These are phyloP conservation scores for Tipula helvola DNA, from an alignment of 2,888 invertebrate genomes.

Conservation along the genomic window DNA sequence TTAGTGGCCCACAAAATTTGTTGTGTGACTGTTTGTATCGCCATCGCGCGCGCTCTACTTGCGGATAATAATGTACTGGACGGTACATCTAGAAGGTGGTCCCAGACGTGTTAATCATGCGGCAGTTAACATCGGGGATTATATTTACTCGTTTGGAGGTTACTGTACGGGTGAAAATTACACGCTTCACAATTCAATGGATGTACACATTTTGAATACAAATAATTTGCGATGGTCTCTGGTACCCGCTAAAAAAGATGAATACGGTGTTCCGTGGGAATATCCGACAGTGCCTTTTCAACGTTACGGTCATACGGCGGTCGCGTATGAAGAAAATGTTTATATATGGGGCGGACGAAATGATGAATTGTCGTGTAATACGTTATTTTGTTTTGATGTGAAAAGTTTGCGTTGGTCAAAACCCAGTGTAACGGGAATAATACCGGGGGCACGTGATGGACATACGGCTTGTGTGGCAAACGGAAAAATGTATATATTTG, in stretches of 20 bases:
- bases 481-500: slow-evolving; percentile 77
- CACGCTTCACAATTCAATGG: slow-evolving; percentile 62
- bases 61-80: slow-evolving; percentile 64
- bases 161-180: slow-evolving; percentile 80
- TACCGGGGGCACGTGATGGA: slow-evolving; percentile 79
- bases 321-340: slow-evolving; percentile 58
- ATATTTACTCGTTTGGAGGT: slow-evolving; percentile 84
- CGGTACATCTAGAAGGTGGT: slow-evolving; percentile 76
- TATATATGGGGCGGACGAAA: slow-evolving; percentile 88
- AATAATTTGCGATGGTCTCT: slow-evolving; percentile 48
- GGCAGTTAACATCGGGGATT: slow-evolving; percentile 65
- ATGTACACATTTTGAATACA: slow-evolving; percentile 74
- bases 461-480: slow-evolving; percentile 76
- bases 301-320: slow-evolving; percentile 83
- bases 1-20: neutral
- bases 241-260: slow-evolving; percentile 39
- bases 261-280: slow-evolving; percentile 32
- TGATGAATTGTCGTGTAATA: slow-evolving; percentile 62
- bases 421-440: slow-evolving; percentile 49
- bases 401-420: slow-evolving; percentile 53
- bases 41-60: neutral
- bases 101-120: slow-evolving; percentile 86
- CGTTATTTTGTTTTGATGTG: slow-evolving; percentile 70
- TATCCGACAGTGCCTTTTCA: slow-evolving; percentile 59
- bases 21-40: neutral